Evolutionary conservation across 2,888 invertebrate genomes (phyloP).

Genomic region (Brachyptera putata): DNA sequence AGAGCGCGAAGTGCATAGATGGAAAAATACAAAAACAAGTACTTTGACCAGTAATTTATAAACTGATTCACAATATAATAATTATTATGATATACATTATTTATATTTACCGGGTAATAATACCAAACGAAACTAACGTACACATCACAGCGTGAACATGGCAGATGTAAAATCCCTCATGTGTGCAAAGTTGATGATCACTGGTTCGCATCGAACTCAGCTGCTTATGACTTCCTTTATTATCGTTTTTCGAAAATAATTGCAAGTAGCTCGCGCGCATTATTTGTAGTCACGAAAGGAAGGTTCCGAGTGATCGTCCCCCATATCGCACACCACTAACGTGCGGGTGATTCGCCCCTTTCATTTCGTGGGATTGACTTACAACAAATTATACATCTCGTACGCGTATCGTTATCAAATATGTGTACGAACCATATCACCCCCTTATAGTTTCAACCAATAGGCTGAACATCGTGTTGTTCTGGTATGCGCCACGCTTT

Average conservation of each 20-base stretch:
- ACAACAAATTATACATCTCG: too few species aligned
- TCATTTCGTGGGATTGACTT: too few species aligned
- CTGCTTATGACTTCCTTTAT: slow-evolving; percentile 19
- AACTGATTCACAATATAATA: background rate
- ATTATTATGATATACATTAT: background rate
- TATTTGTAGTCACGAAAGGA: too few species aligned
- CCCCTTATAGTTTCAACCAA: background rate
- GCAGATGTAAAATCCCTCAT: slow-evolving; percentile 20
- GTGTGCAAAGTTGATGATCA: slow-evolving; percentile 8
- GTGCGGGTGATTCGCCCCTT: too few species aligned
- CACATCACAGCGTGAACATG: background rate
- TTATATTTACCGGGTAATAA: background rate
- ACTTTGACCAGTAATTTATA: too few species aligned
- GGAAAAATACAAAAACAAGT: too few species aligned
- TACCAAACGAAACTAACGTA: too few species aligned
- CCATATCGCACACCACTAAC: too few species aligned
- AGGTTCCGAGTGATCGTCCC: too few species aligned
- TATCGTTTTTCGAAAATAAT: slow-evolving; percentile 11
- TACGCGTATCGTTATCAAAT: background rate
- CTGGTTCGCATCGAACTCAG: slow-evolving; percentile 4
- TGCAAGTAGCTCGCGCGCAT: background rate
- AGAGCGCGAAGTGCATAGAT: too few species aligned
- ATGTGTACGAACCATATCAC: too few species aligned
- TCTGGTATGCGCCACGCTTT: slow-evolving; percentile 2
- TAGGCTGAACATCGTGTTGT: too few species aligned